A percentile compares a stretch with the other conserved stretches of the same genome.
Conservation (phyloP, 2,888 invertebrate species). For the Chouioia cunea region DNA sequence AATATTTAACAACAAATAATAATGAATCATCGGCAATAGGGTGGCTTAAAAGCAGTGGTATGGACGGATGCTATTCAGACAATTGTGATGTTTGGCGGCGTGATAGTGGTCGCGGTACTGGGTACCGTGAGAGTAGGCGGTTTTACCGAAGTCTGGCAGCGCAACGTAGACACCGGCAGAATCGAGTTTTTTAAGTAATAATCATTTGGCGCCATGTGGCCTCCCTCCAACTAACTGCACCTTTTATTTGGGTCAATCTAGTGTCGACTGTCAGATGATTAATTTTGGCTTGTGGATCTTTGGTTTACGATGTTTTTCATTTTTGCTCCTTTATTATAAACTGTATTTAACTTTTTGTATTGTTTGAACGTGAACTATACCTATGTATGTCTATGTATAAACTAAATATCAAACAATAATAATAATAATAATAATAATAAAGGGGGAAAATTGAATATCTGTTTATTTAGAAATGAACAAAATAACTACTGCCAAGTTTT, state of each 20-base stretch:
- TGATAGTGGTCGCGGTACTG: slow-evolving; percentile 76
- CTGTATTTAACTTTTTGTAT: too few relatives aligned
- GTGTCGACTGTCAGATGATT: background rate
- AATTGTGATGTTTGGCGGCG: slow-evolving; percentile 79
- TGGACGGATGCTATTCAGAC: slow-evolving; percentile 86
- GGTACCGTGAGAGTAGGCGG: slow-evolving; percentile 79
- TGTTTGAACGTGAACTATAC: too few relatives aligned
- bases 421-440: too few relatives aligned
- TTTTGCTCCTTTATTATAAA: too few relatives aligned
- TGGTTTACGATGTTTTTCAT: too few relatives aligned
- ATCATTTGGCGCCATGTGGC: background rate
- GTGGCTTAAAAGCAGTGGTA: slow-evolving; percentile 83
- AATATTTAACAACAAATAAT: background rate
- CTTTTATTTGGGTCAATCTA: slow-evolving; percentile 17
- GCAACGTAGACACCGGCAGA: slow-evolving; percentile 74
- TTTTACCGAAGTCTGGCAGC: slow-evolving; percentile 73
- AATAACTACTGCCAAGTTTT: too few relatives aligned
- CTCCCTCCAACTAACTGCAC: slow-evolving; percentile 1
- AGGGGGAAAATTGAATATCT: too few relatives aligned
- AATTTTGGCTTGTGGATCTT: too few relatives aligned
- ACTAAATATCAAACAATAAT: too few relatives aligned
- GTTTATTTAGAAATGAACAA: too few relatives aligned
- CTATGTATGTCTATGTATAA: too few relatives aligned
- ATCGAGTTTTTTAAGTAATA: slow-evolving; percentile 81
- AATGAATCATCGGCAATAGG: slow-evolving; percentile 72